phyloP scores from a whole-genome alignment of 2,888 invertebrate species.

The Acleris literana region DNA sequence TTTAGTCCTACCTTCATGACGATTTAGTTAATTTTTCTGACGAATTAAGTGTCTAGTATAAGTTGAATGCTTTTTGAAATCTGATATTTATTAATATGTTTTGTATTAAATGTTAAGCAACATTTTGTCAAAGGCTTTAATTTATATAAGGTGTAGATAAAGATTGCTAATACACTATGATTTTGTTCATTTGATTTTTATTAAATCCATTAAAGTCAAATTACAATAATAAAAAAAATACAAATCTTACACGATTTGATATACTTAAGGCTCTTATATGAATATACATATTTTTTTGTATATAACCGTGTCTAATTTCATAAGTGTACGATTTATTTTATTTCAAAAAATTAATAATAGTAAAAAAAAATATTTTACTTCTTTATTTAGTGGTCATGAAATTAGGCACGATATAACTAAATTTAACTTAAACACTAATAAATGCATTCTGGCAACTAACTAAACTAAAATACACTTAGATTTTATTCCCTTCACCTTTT shows the following conservation, averaged over 20 bases:
- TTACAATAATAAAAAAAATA: neutral
- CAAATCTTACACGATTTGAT: no score
- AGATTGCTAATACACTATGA: conserved; percentile 39
- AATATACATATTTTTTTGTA: neutral
- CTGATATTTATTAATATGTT: conserved; percentile 25
- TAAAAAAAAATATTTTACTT: conserved; percentile 8
- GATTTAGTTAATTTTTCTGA: neutral
- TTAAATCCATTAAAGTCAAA: conserved; percentile 4
- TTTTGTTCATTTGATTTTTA: conserved; percentile 33
- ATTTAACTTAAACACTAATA: conserved; percentile 27
- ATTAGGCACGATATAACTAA: conserved; percentile 44
- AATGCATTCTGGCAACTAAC: conserved; percentile 28
- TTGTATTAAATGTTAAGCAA: conserved; percentile 42
- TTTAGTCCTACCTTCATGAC: neutral
- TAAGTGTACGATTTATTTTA: conserved; percentile 43
- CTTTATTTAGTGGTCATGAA: conserved; percentile 52
- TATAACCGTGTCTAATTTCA: conserved; percentile 48
- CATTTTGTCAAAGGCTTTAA: conserved; percentile 67
- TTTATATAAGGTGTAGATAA: conserved; percentile 67
- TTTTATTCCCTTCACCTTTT: neutral
- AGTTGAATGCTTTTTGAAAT: conserved; percentile 18
- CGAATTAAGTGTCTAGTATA: neutral
- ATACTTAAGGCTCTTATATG: neutral
- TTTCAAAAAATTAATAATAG: neutral
- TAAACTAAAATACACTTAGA: neutral